Evolutionary conservation across 2,888 invertebrate species (phyloP).

Genomic region (Phengaris alcon): DNA sequence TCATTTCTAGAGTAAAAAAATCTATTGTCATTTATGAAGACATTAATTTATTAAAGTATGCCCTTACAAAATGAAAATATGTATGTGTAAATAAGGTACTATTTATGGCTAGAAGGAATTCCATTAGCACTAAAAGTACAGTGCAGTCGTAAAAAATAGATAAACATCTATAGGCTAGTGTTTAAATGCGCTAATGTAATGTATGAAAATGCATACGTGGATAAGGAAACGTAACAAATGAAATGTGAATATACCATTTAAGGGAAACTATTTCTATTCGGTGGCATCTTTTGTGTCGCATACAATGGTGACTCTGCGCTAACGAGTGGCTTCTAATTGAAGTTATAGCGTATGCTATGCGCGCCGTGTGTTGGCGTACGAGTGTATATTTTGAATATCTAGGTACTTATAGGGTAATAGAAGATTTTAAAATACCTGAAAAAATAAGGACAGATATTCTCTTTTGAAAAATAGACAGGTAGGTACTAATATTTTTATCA

Average conservation of each 20-base stretch:
- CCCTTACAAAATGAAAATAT: no score
- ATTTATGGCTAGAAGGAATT: not conserved
- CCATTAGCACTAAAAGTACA: not conserved
- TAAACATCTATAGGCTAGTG: constrained; percentile 2
- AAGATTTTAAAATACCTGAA: no score
- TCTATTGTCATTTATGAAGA: no score
- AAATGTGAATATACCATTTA: constrained; percentile 61
- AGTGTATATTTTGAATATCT: constrained; percentile 4
- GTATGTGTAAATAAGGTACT: not conserved
- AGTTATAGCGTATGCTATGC: constrained; percentile 52
- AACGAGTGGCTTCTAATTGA: constrained; percentile 69
- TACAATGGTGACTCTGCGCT: constrained; percentile 67
- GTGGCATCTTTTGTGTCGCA: constrained; percentile 66
- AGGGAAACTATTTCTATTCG: constrained; percentile 63
- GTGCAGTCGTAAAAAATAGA: not conserved
- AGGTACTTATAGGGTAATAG: not conserved
- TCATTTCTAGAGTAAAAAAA: no score
- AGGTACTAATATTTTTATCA: no score
- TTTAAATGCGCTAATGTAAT: constrained; percentile 1
- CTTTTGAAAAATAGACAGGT: not conserved
- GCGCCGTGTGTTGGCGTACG: not conserved
- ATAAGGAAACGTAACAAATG: constrained; percentile 54
- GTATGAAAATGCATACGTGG: constrained; percentile 27
- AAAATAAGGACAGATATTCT: no score
- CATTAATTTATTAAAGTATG: no score